phyloP scores from a whole-genome alignment of 2,797 vertebrate genomes.

The Zalophus californianus region DNA sequence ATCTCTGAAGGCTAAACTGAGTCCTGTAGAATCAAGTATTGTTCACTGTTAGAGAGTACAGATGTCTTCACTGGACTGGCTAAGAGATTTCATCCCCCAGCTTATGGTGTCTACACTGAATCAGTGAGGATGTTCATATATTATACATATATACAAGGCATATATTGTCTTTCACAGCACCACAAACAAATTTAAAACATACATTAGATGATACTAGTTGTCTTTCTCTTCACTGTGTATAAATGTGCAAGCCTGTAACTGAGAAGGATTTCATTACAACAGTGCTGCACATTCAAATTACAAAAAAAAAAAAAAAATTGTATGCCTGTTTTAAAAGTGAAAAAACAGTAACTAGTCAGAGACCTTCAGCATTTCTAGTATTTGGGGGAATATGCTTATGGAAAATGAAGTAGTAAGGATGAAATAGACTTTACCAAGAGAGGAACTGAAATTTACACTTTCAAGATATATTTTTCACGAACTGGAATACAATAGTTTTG shows the following conservation, averaged over 20 bases:
- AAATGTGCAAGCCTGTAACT: background rate
- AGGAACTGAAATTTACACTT: background rate
- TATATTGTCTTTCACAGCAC: background rate
- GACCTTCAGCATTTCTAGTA: background rate
- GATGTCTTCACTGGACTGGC: background rate
- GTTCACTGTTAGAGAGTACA: background rate
- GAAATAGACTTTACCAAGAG: background rate
- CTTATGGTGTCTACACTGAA: background rate
- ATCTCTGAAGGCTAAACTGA: background rate
- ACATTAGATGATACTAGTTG: background rate
- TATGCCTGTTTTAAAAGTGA: background rate
- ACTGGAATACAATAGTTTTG: background rate
- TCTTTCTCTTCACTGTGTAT: background rate
- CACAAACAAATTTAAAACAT: constrained; percentile 9
- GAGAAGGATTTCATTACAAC: background rate
- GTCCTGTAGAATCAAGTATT: background rate
- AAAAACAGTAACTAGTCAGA: background rate
- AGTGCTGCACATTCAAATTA: background rate
- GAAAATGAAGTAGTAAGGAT: background rate
- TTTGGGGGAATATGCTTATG: background rate
- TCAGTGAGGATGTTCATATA: background rate
- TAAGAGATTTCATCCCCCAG: background rate
- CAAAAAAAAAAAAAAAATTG: background rate
- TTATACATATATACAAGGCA: background rate
- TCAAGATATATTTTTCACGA: background rate